phyloP scores from a whole-genome alignment of 2,113 vertebrate genomes.

The Nyctibius bracteatus region DNA sequence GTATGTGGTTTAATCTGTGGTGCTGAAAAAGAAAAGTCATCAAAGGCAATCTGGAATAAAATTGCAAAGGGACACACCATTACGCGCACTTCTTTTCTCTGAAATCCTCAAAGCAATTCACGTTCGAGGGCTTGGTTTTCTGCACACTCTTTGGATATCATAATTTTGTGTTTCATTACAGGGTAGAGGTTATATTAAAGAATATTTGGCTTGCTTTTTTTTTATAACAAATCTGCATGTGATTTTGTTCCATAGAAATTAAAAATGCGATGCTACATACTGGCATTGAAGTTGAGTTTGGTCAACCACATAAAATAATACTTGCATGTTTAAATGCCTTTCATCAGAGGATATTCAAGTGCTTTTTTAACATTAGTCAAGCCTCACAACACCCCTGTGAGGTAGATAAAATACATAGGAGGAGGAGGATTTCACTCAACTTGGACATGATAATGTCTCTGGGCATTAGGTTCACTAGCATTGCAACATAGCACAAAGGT shows the following conservation, averaged over 20 bases:
- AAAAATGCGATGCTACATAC: background rate
- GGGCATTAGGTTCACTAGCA: background rate
- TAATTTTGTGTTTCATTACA: background rate
- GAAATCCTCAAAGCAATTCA: background rate
- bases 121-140: background rate
- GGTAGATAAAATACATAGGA: slow-evolving; percentile 46
- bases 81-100: background rate
- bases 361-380: slow-evolving; percentile 38
- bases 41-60: background rate
- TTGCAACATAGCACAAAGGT: background rate
- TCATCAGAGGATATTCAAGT: slow-evolving; percentile 17
- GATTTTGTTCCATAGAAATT: background rate
- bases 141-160: background rate
- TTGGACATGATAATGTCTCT: background rate
- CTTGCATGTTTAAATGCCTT: slow-evolving; percentile 10
- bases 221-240: background rate
- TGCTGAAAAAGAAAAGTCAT: background rate
- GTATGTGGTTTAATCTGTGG: background rate
- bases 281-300: slow-evolving; percentile 5
- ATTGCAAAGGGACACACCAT: background rate
- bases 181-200: background rate
- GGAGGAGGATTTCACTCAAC: background rate
- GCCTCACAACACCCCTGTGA: slow-evolving; percentile 56
- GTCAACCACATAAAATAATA: slow-evolving; percentile 10
- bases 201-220: background rate